Evolutionary conservation across 1,140 invertebrate genomes (phyloP), one percentile per base, ranked within the genome.

Genomic region (Glossosoma conforme): DNA sequence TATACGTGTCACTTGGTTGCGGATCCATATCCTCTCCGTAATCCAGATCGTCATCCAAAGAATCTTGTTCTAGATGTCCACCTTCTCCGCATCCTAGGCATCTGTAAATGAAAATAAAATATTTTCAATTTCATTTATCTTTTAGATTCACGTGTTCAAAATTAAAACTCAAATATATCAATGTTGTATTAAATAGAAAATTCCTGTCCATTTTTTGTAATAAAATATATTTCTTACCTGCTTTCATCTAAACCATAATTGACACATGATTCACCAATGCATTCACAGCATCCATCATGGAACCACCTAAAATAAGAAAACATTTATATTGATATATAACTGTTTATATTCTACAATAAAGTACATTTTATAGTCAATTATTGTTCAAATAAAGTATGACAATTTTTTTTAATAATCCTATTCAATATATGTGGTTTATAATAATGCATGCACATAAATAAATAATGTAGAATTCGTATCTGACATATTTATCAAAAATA

Each of bases 251-350:
- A 88, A 3, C 93, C 93, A 72, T 94, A 95, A 66, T 93, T 91
- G 28, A 93, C 80, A 66, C 93, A 97, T 35, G 83, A 86, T 44
- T 86, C 81, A 2, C 93, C 91, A 46, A 97, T 80, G 69, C 93
- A 97, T 67, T 97, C 89, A 69, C 93, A 97, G 62, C 93, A 97
- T 1, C 91, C 93, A 66, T 95, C 89, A 67, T 95, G 91, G 70
- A 97, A 97, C 91, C 91, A 94, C 64, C 93, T 78, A 67, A 81
- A 47, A 47, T 38, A 2, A 38, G 17, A 38, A 19, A 19, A 11
- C 5, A 4, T 9, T 11, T 21, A 18, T 4, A 14, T 47, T 42
- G 5, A 37, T 44, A 33, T 44, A 32, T 13, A 11, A 44, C 21
- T n/a, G 5, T 14, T 43, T 22, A 43, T 22, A 21, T 17, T 15